phyloP scores from a whole-genome alignment of 2,113 vertebrate genomes.

The Chlorodrepanis virens region DNA sequence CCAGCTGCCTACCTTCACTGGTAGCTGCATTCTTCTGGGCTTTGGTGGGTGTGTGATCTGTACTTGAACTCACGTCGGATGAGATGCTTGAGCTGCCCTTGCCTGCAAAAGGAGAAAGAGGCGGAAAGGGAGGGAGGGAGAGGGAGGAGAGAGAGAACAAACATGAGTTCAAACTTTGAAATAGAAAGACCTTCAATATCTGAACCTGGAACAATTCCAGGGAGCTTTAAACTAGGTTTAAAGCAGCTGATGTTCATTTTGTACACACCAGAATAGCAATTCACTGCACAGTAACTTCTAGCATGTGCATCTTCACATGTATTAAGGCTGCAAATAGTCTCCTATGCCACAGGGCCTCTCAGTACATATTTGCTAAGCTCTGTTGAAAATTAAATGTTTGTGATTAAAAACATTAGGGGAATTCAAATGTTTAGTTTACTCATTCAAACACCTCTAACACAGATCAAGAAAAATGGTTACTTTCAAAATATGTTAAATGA shows the following conservation, averaged over 20 bases:
- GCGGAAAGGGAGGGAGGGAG: not conserved
- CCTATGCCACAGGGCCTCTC: not conserved
- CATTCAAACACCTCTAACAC: not conserved
- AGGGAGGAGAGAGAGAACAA: not conserved
- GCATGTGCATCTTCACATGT: not conserved
- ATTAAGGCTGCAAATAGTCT: not conserved
- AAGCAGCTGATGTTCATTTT: not conserved
- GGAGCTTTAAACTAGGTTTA: not conserved
- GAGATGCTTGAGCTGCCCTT: conserved; percentile 99
- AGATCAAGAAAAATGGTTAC: not conserved
- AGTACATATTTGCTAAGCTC: not conserved
- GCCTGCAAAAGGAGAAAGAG: conserved; percentile 76
- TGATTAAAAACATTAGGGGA: not conserved
- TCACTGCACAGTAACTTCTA: not conserved
- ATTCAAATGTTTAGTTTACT: not conserved
- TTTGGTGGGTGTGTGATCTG: conserved; percentile 96
- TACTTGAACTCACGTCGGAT: conserved; percentile 99
- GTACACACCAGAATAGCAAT: not conserved
- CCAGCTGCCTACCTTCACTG: conserved; percentile 95
- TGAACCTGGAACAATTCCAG: not conserved
- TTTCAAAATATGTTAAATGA: not conserved
- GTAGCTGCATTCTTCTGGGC: conserved; percentile 95
- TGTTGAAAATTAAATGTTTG: not conserved
- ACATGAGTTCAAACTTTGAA: not conserved
- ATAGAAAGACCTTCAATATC: not conserved